phyloP scores from a whole-genome alignment of 2,888 invertebrate species.

The Chrysotoxum bicinctum region DNA sequence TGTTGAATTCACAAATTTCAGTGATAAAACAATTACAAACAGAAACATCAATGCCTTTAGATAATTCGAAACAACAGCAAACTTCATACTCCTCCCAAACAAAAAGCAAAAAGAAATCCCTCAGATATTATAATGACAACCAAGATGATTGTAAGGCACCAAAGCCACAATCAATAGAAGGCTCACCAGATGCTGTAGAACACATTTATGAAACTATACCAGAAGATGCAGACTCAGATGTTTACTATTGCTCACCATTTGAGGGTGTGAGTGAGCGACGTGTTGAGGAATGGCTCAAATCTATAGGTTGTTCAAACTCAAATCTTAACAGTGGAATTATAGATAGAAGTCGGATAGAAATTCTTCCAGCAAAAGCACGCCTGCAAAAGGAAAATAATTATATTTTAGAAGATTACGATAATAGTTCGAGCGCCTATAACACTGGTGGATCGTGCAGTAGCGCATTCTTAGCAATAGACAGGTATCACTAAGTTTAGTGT shows the following conservation, averaged over 20 bases:
- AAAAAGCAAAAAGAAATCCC: neutral
- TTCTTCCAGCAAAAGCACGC: neutral
- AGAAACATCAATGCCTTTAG: neutral
- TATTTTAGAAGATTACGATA: constrained; percentile 83
- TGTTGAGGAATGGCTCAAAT: constrained; percentile 73
- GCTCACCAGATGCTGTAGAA: constrained; percentile 81
- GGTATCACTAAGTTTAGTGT: neutral
- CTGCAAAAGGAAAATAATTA: constrained; percentile 48
- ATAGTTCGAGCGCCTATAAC: constrained; percentile 82
- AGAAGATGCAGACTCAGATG: constrained; percentile 83
- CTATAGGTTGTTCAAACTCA: constrained; percentile 54
- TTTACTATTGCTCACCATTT: constrained; percentile 84
- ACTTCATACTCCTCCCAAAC: neutral
- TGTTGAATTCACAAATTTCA: constrained; percentile 84
- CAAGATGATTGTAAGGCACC: neutral
- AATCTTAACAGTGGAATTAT: neutral
- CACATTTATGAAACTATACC: constrained; percentile 85
- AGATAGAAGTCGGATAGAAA: neutral
- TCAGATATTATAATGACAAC: no score
- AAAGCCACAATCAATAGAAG: neutral
- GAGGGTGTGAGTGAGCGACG: constrained; percentile 77
- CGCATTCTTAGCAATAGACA: constrained; percentile 83
- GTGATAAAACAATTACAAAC: constrained; percentile 81
- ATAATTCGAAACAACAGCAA: neutral
- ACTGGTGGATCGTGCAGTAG: constrained; percentile 86